Percentiles rank a stretch among this genome's conserved stretches.
phyloP scores from a whole-genome alignment of 2,888 invertebrate species.

The Chironomus tentans region DNA sequence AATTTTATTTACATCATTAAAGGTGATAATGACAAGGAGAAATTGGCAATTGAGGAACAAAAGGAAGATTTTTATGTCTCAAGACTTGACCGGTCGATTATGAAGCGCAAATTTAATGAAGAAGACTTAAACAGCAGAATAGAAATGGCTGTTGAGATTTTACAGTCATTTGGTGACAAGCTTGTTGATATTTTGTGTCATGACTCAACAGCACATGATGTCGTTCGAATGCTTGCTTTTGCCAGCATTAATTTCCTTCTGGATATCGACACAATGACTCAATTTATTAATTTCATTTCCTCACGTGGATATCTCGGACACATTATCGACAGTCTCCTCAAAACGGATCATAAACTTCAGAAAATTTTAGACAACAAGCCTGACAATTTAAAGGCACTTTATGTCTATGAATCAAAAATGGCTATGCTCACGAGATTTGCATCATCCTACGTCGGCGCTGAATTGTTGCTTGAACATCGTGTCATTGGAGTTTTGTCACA shows the following conservation, averaged over 20 bases:
- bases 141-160: constrained; percentile 48
- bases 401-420: constrained; percentile 83
- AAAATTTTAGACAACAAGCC: constrained; percentile 57
- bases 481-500: constrained; percentile 53
- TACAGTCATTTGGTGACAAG: constrained; percentile 69
- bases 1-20: constrained; percentile 69
- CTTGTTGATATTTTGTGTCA: constrained; percentile 72
- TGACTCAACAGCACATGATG: constrained; percentile 80
- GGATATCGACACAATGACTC: constrained; percentile 60
- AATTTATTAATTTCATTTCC: constrained; percentile 53
- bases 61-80: constrained; percentile 48
- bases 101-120: constrained; percentile 46
- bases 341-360: constrained; percentile 59
- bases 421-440: constrained; percentile 64
- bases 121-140: constrained; percentile 42
- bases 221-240: constrained; percentile 81
- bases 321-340: constrained; percentile 68
- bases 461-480: constrained; percentile 52
- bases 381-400: constrained; percentile 62
- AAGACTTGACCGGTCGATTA: constrained; percentile 53
- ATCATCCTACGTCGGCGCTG: constrained; percentile 56
- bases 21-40: constrained; percentile 31
- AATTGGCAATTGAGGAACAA: constrained; percentile 23
- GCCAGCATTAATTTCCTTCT: constrained; percentile 71
- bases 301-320: constrained; percentile 66